These are phyloP conservation scores for Myopa tessellatipennis DNA, from an alignment of 2,888 invertebrate genomes.

Conservation along the genomic window DNA sequence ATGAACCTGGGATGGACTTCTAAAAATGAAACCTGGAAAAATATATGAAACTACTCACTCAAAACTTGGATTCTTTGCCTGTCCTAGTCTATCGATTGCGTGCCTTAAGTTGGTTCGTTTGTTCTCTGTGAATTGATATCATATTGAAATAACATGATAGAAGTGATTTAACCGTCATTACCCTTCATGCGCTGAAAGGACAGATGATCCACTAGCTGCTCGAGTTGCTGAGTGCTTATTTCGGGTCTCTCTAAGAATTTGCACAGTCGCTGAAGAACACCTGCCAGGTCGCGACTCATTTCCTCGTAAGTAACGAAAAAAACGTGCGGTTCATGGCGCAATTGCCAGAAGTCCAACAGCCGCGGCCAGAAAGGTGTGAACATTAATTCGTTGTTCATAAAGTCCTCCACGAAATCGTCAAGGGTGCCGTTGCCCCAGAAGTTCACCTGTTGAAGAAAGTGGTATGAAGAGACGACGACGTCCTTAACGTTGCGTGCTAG, in stretches of 20 bases:
- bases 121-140: neutral
- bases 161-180: neutral
- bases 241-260: constrained; percentile 43
- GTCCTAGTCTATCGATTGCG: neutral
- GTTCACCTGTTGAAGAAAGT: constrained; percentile 74
- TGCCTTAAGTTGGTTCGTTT: neutral
- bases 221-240: constrained; percentile 40
- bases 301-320: constrained; percentile 57
- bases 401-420: constrained; percentile 61
- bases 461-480: constrained; percentile 82
- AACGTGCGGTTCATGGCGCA: constrained; percentile 52
- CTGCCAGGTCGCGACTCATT: constrained; percentile 53
- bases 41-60: neutral
- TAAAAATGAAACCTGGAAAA: too few relatives aligned
- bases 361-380: constrained; percentile 54
- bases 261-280: constrained; percentile 46
- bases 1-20: constrained; percentile 46
- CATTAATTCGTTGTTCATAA: constrained; percentile 45
- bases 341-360: constrained; percentile 55
- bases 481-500: constrained; percentile 87
- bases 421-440: constrained; percentile 66
- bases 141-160: neutral
- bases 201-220: constrained; percentile 44
- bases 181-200: constrained; percentile 52
- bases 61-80: neutral